A percentile compares a stretch with the other conserved stretches of the same genome.
phyloP scores from a whole-genome alignment of 2,113 vertebrate species.

The Protobothrops flavoviridis region DNA sequence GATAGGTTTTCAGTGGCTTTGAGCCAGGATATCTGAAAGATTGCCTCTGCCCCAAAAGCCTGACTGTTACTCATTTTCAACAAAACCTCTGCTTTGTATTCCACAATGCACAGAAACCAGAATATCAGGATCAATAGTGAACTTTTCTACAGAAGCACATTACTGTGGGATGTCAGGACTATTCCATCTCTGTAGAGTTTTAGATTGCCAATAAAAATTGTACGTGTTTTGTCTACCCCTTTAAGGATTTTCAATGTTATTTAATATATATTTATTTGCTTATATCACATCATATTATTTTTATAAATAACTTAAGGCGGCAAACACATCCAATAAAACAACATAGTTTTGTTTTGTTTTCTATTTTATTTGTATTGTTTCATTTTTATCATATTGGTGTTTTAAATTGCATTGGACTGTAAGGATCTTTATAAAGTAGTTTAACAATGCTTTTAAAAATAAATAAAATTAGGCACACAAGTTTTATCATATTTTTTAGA shows the following conservation, averaged over 20 bases:
- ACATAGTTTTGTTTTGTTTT: neutral
- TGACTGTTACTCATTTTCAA: neutral
- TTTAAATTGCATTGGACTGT: neutral
- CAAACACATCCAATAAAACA: too few relatives aligned
- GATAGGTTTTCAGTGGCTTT: neutral
- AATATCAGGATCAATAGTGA: neutral
- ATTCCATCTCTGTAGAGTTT: neutral
- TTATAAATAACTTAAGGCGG: too few relatives aligned
- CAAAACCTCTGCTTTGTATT: neutral
- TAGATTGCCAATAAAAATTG: neutral
- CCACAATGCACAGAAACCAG: neutral
- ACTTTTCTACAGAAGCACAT: neutral
- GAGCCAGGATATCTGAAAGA: neutral
- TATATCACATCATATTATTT: too few relatives aligned
- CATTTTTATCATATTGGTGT: neutral
- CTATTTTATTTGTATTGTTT: neutral
- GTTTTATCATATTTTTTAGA: neutral
- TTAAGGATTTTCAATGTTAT: neutral
- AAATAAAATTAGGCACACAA: neutral
- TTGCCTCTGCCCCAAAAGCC: neutral
- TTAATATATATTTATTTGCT: too few relatives aligned
- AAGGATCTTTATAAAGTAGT: neutral
- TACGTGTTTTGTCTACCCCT: neutral
- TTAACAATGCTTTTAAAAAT: neutral
- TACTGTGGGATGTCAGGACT: neutral